Evolutionary conservation across 2,113 vertebrate genomes (phyloP).

Genomic region (Progne subis): DNA sequence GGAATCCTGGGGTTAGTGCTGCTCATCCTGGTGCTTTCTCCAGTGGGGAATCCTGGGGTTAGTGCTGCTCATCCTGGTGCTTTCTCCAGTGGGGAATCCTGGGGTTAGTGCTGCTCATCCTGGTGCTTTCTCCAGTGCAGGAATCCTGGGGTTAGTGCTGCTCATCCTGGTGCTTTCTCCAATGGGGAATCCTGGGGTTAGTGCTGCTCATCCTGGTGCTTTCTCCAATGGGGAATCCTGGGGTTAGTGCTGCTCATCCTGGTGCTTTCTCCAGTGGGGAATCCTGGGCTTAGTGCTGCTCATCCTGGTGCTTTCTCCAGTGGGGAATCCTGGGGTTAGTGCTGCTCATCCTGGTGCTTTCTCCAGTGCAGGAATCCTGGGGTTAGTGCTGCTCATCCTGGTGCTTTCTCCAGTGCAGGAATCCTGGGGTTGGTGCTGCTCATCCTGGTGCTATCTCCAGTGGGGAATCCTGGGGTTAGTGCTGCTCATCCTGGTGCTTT

Average conservation of each 20-base stretch:
- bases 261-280: too few relatives aligned
- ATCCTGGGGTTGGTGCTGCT: background rate
- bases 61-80: background rate
- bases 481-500: background rate
- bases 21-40: background rate
- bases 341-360: background rate
- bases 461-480: too few relatives aligned
- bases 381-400: too few relatives aligned
- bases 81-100: too few relatives aligned
- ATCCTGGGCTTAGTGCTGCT: too few relatives aligned
- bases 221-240: background rate
- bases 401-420: background rate
- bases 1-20: too few relatives aligned
- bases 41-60: accelerated
- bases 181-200: too few relatives aligned
- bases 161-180: too few relatives aligned
- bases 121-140: background rate
- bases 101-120: too few relatives aligned
- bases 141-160: accelerated
- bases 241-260: accelerated
- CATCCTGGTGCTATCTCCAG: too few relatives aligned
- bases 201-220: background rate
- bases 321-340: accelerated
- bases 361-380: too few relatives aligned
- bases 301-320: background rate